These are phyloP conservation scores for Hemithea aestivaria DNA, from an alignment of 2,888 invertebrate species.

Conservation along the genomic window DNA sequence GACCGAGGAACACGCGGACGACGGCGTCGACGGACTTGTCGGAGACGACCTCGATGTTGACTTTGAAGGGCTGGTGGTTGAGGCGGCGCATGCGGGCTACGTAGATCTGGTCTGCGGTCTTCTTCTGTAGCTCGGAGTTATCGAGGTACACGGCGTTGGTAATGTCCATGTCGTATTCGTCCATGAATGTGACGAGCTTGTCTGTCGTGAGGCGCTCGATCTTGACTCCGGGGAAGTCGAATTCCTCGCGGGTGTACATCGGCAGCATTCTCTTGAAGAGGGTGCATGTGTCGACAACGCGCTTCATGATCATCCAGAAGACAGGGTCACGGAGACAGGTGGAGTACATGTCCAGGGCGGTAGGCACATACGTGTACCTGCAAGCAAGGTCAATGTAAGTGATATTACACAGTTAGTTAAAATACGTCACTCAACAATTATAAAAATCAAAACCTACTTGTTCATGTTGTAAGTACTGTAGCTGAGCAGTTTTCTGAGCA, in stretches of 20 bases:
- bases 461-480: constrained; percentile 60
- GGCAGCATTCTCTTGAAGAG: constrained; percentile 80
- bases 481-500: constrained; percentile 56
- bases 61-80: constrained; percentile 82
- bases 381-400: too few species aligned
- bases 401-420: too few species aligned
- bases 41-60: constrained; percentile 76
- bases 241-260: constrained; percentile 80
- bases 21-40: constrained; percentile 79
- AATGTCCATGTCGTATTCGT: constrained; percentile 82
- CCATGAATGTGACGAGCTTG: constrained; percentile 84
- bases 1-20: constrained; percentile 84
- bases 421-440: too few species aligned
- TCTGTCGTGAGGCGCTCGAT: constrained; percentile 81
- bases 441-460: too few species aligned
- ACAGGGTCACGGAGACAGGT: constrained; percentile 86
- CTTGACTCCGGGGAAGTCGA: constrained; percentile 81
- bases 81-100: constrained; percentile 81
- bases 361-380: constrained; percentile 75
- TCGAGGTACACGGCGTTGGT: constrained; percentile 80
- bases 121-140: constrained; percentile 66
- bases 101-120: constrained; percentile 64
- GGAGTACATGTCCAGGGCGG: constrained; percentile 81
- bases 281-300: constrained; percentile 74
- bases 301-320: constrained; percentile 84